phyloP scores from a whole-genome alignment of 1,140 invertebrate species.

The Amphibalanus amphitrite region DNA sequence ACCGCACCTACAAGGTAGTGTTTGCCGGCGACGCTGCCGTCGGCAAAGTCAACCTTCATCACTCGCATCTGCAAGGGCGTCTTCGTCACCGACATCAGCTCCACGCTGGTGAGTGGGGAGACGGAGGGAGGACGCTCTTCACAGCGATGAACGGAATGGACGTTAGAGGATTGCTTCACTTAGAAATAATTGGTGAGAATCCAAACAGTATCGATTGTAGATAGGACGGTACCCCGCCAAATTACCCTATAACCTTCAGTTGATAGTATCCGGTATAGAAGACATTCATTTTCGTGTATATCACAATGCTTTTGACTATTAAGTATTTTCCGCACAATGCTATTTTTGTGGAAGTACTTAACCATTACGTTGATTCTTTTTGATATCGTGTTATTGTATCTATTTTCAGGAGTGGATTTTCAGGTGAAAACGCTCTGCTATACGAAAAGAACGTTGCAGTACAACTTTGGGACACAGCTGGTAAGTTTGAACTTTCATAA shows the following conservation, averaged over 20 bases:
- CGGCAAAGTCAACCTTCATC: constrained; percentile 47
- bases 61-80: constrained; percentile 40
- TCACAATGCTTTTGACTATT: no score
- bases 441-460: constrained; percentile 40
- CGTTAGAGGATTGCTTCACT: no score
- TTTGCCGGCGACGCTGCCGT: constrained; percentile 47
- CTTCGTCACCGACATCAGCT: constrained; percentile 38
- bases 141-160: no score
- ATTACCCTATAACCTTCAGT: background rate
- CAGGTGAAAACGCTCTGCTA: constrained; percentile 41
- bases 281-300: no score
- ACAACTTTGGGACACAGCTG: constrained; percentile 46
- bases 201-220: no score
- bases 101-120: constrained; percentile 34
- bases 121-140: background rate
- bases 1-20: constrained; percentile 43
- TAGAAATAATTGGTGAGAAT: background rate
- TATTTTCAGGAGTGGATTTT: constrained; percentile 40
- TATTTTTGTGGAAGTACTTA: no score
- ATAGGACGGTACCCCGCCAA: no score
- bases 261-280: no score
- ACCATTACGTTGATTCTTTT: no score
- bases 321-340: no score
- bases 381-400: background rate
- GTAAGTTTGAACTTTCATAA: no score